Conservation (phyloP, 2,113 vertebrate species). For the Podilymbus podiceps region DNA sequence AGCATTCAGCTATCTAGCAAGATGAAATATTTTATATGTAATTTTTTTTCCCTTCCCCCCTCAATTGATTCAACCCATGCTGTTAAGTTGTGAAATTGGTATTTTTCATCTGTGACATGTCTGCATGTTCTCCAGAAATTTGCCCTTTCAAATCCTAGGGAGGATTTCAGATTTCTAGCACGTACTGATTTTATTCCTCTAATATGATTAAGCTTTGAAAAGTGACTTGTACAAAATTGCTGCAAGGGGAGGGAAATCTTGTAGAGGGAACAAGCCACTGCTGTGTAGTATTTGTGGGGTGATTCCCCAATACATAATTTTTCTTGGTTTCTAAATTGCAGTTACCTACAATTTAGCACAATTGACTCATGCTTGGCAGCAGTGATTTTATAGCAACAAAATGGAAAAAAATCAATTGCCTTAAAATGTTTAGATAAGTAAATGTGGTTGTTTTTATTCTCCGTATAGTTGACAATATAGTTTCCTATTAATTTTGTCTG, state of each 20-base stretch:
- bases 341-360: background rate
- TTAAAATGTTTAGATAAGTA: background rate
- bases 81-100: background rate
- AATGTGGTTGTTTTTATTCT: background rate
- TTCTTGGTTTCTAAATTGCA: background rate
- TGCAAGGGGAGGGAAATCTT: background rate
- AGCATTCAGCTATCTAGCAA: background rate
- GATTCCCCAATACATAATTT: background rate
- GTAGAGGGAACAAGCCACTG: background rate
- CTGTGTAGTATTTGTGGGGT: background rate
- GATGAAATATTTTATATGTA: background rate
- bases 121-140: background rate
- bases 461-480: background rate
- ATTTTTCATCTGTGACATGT: background rate
- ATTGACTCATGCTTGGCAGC: background rate
- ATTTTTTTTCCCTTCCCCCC: background rate
- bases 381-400: background rate
- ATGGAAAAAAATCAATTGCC: background rate
- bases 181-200: background rate
- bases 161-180: background rate
- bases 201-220: background rate
- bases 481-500: background rate
- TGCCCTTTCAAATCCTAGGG: background rate
- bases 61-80: background rate
- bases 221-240: background rate